Evolutionary conservation across 2,113 vertebrate species (phyloP).

Genomic region (Mustelus asterias): DNA sequence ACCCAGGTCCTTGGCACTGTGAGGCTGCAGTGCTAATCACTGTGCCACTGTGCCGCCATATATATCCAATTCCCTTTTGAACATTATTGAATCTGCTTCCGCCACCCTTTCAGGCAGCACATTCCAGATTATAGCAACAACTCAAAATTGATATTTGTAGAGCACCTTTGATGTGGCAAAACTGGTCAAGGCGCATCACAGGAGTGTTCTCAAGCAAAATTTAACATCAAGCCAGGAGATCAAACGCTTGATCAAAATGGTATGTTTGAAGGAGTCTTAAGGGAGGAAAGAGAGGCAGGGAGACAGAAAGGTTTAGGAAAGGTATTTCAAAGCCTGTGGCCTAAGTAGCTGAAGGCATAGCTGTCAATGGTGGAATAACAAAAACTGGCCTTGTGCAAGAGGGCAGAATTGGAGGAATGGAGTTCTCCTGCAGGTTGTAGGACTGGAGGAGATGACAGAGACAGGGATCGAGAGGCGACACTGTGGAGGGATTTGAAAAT

Average conservation of each 20-base stretch:
- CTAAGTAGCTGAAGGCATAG: too few relatives aligned
- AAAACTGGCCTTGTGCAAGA: not conserved
- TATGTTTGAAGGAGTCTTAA: not conserved
- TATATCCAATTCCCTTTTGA: not conserved
- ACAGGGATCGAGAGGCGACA: not conserved
- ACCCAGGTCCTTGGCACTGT: too few relatives aligned
- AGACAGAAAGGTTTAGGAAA: too few relatives aligned
- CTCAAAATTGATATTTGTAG: not conserved
- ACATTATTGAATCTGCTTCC: not conserved
- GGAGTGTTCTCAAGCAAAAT: not conserved
- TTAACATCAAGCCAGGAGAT: not conserved
- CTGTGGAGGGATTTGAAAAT: not conserved
- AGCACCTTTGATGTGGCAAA: not conserved
- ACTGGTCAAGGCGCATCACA: not conserved
- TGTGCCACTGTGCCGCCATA: too few relatives aligned
- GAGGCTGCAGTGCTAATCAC: too few relatives aligned
- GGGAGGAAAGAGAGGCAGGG: too few relatives aligned
- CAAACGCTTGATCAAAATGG: not conserved
- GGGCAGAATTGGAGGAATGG: not conserved
- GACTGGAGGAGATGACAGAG: not conserved
- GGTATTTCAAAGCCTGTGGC: too few relatives aligned
- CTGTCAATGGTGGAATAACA: too few relatives aligned
- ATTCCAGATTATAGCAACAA: not conserved
- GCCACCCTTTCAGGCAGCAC: not conserved
- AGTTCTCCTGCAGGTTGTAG: not conserved